Base-by-base conservation (phyloP, 1,140 invertebrate species). In the Saccostrea echinata region DNA sequence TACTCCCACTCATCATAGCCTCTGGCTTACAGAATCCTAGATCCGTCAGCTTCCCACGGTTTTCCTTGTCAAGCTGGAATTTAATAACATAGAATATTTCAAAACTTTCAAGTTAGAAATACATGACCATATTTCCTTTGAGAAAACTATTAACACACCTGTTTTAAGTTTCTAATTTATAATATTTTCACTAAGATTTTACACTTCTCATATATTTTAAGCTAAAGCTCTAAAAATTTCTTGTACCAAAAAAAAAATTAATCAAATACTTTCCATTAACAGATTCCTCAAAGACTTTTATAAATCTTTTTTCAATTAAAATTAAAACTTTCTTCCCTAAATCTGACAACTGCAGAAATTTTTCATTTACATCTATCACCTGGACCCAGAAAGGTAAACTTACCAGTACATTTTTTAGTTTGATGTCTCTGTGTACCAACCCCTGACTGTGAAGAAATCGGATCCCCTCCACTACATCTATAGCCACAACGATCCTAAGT, bases 11-110 rank as follows among this genome's bases (percentile, higher is more conserved):
- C 96, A 98, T 97, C 96, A 98, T 98, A 0, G 97, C 97, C 94
- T 97, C 97, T 0, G 97, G 97, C 91, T 98, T 98, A 93, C 98
- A 98, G 95, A 98, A 98, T 1, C 98, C 98, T 9, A 98, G 96
- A 95, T 98, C 98, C 0, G 97, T 98, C 35, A 98, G 95, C 94
- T 98, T 97, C 0, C 97, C 98, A 53, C 97, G 96, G 92, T 97
- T 96, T 8, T 96, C 93, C 9, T 94, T 94, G 94, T 98, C 97
- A 88, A 98, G 92, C 96, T 96, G 91, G 18, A 94, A 43, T 43
- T 43, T 43, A 43, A 93, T 52, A 35, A 87, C 89, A 12, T 57
- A 16, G 16, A 33, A 30, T 13, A 30, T 12, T 30, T 24, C 1
- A 80, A 12, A 43, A 43, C 43, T 43, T 9, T 0, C 1, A 43